Evolutionary conservation across 2,888 invertebrate species (phyloP).

Genomic region (Arctia plantaginis): DNA sequence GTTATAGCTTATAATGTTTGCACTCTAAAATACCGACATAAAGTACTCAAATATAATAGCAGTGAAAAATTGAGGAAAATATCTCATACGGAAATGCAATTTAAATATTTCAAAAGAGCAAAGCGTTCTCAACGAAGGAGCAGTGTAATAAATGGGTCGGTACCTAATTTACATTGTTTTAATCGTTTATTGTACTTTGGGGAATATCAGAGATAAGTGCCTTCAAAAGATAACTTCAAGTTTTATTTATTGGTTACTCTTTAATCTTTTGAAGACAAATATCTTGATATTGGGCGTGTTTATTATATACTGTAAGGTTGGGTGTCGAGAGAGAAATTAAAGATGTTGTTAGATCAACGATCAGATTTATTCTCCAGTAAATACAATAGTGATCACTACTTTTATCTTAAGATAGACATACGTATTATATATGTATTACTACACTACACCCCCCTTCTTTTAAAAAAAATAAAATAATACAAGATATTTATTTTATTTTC

Average conservation of each 20-base stretch:
- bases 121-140: slow-evolving; percentile 22
- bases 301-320: not conserved
- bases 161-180: slow-evolving; percentile 44
- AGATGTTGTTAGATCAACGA: too few species aligned
- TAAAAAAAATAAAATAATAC: too few species aligned
- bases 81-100: slow-evolving; percentile 27
- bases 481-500: too few species aligned
- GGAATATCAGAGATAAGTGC: slow-evolving; percentile 29
- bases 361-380: too few species aligned
- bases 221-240: slow-evolving; percentile 19
- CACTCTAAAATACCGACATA: not conserved
- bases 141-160: slow-evolving; percentile 30
- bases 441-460: too few species aligned
- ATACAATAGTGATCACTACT: too few species aligned
- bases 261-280: slow-evolving; percentile 16
- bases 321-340: too few species aligned
- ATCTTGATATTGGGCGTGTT: slow-evolving; percentile 1
- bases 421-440: too few species aligned
- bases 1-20: not conserved
- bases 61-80: slow-evolving; percentile 6
- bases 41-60: not conserved
- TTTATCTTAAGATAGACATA: too few species aligned
- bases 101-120: slow-evolving; percentile 39
- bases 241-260: slow-evolving; percentile 17
- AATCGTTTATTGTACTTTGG: slow-evolving; percentile 34